These are phyloP conservation scores for Halisarca cf. caerulea DNA, from an alignment of 37 sponge, comb jelly and placozoan genomes.

Conservation along the genomic window DNA sequence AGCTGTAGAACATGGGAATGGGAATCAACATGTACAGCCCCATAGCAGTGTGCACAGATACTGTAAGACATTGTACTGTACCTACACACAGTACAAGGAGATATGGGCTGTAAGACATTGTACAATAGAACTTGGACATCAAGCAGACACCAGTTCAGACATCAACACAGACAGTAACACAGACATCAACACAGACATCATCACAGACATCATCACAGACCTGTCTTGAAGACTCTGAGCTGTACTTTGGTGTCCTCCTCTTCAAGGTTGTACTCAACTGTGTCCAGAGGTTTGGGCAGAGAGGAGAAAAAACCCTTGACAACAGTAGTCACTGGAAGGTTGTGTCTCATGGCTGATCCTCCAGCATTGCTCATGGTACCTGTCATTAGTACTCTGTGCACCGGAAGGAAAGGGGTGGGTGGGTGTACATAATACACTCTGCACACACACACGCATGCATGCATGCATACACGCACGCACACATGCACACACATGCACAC, in stretches of 20 bases:
- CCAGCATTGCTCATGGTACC: not conserved
- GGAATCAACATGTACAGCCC: no score
- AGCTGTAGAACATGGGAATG: not conserved
- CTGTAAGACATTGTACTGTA: no score
- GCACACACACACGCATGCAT: no score
- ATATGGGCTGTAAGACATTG: no score
- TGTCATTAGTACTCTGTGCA: not conserved
- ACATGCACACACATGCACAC: no score
- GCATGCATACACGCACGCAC: no score
- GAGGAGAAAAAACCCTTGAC: not conserved
- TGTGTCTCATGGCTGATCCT: not conserved
- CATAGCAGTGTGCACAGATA: no score
- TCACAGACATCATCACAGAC: not conserved
- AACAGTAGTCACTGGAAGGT: not conserved
- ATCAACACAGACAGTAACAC: no score
- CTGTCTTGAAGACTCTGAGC: slow-evolving; percentile 60
- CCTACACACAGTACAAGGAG: no score
- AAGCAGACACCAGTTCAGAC: not conserved
- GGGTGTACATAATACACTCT: no score
- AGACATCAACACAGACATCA: not conserved
- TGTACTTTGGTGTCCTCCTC: slow-evolving; percentile 14
- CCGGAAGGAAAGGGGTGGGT: no score
- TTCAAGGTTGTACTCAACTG: not conserved
- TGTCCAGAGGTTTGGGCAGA: not conserved
- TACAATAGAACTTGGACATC: no score